Evolutionary conservation across 2,113 vertebrate species (phyloP).

Genomic region (Halichoeres trimaculatus): DNA sequence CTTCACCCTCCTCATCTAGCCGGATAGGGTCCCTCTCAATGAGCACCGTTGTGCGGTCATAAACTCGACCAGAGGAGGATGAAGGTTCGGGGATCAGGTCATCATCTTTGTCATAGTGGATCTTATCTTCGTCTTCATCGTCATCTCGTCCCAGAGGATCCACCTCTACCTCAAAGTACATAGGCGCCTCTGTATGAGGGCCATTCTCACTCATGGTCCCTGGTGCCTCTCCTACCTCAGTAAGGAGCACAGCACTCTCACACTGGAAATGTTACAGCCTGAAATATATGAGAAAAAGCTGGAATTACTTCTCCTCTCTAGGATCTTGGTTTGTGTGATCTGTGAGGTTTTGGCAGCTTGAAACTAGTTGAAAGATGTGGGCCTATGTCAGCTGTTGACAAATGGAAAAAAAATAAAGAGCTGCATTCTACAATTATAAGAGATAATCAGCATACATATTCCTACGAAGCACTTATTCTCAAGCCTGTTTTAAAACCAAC

Average conservation of each 20-base stretch:
- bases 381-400: background rate
- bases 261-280: slow-evolving; percentile 35
- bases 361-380: background rate
- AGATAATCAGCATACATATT: background rate
- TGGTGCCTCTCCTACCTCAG: slow-evolving; percentile 75
- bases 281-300: slow-evolving; percentile 8
- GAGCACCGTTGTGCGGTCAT: slow-evolving; percentile 97
- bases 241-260: slow-evolving; percentile 52
- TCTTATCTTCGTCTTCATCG: slow-evolving; percentile 85
- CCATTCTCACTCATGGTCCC: slow-evolving; percentile 96
- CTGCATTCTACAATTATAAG: background rate
- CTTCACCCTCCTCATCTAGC: slow-evolving; percentile 87
- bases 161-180: slow-evolving; percentile 87
- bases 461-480: no score
- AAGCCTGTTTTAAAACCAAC: no score
- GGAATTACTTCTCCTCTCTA: no score
- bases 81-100: slow-evolving; percentile 87
- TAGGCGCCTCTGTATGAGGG: slow-evolving; percentile 84
- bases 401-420: background rate
- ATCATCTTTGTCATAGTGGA: slow-evolving; percentile 86
- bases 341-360: background rate
- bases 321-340: no score
- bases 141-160: slow-evolving; percentile 86
- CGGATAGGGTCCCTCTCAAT: slow-evolving; percentile 96
- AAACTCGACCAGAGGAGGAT: slow-evolving; percentile 89